These are phyloP conservation scores for Pomacea canaliculata DNA, from an alignment of 2,888 invertebrate species.

Conservation along the genomic window DNA sequence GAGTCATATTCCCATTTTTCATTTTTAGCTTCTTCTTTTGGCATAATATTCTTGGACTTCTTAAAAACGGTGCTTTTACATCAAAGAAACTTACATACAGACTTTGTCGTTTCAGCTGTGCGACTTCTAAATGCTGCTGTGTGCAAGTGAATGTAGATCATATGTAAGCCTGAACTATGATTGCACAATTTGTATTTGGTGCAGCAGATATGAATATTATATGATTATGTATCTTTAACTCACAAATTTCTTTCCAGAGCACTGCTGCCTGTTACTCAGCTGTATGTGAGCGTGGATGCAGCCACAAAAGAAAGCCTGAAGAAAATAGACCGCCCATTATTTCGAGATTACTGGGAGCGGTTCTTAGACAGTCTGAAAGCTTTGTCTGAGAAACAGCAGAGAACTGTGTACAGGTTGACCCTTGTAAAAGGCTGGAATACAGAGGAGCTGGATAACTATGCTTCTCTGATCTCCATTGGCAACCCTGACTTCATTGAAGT, in stretches of 20 bases:
- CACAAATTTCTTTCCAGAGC: constrained; percentile 45
- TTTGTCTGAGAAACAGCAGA: constrained; percentile 73
- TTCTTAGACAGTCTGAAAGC: constrained; percentile 73
- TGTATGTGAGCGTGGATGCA: constrained; percentile 76
- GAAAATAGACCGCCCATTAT: constrained; percentile 75
- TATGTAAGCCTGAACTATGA: no score
- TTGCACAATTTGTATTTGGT: no score
- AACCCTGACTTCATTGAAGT: constrained; percentile 76
- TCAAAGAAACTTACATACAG: no score
- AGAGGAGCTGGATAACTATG: constrained; percentile 74
- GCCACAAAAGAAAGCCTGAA: constrained; percentile 74
- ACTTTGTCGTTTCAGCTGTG: no score
- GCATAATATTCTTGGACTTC: no score
- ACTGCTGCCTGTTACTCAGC: constrained; percentile 74
- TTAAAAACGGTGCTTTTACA: no score
- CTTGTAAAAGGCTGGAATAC: constrained; percentile 75
- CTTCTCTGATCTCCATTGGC: constrained; percentile 72
- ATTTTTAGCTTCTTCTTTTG: no score
- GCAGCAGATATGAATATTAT: no score
- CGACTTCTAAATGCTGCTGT: no score
- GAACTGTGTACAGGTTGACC: constrained; percentile 75
- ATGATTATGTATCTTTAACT: no score
- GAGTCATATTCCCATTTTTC: neutral
- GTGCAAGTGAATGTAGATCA: no score
- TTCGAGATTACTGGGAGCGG: constrained; percentile 75